These are phyloP conservation scores for Danio rerio DNA, from an alignment of 2,113 vertebrate genomes.

Conservation along the genomic window GRCz12tu NC_133181.1:44824001-44824500, in stretches of 20 bases:
- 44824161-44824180: constrained; percentile 33
- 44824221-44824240: constrained; percentile 18
- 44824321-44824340: neutral
- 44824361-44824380: neutral
- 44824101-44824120: constrained; percentile 1
- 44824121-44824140: neutral
- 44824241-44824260: neutral
- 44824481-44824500: neutral
- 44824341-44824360: constrained; percentile 12
- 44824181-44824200: constrained; percentile 31
- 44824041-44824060: constrained; percentile 7
- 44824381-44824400: neutral
- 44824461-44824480: neutral
- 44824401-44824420: neutral
- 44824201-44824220: neutral
- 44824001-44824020: neutral
- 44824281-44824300: constrained; percentile 29
- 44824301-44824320: neutral
- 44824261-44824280: constrained; percentile 10
- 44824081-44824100: neutral
- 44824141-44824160: constrained; percentile 24
- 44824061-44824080: neutral
- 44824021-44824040: neutral
- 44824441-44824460: neutral
- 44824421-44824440: neutral